phyloP scores from a whole-genome alignment of 2,113 vertebrate genomes.

The Ia io region DNA sequence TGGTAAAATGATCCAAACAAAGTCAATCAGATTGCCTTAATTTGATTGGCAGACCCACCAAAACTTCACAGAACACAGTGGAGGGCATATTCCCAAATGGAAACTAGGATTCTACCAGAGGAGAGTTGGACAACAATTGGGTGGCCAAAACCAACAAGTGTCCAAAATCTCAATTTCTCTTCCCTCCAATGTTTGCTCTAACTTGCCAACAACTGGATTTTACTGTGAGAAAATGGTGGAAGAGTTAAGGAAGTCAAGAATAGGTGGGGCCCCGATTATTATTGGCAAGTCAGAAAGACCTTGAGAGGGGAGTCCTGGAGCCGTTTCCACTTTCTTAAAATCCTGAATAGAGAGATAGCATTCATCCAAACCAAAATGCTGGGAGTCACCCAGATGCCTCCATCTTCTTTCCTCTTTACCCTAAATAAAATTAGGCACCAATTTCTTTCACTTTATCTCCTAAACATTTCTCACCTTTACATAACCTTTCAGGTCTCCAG shows the following conservation, averaged over 20 bases:
- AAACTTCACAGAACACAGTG: not conserved
- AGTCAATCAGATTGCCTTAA: not conserved
- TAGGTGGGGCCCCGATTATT: not conserved
- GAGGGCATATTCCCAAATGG: not conserved
- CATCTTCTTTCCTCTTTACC: not conserved
- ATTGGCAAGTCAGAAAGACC: not conserved
- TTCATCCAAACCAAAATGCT: not conserved
- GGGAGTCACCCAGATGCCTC: not conserved
- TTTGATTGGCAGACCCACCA: not conserved
- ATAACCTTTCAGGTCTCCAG: not conserved
- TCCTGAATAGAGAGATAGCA: not conserved
- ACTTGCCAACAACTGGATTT: not conserved
- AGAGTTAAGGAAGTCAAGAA: not conserved
- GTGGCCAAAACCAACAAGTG: not conserved
- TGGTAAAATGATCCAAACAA: not conserved
- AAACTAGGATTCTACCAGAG: not conserved
- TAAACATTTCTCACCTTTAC: not conserved
- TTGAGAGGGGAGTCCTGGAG: not conserved
- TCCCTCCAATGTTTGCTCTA: not conserved
- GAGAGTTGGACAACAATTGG: not conserved
- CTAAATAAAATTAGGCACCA: not conserved
- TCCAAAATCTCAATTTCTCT: not conserved
- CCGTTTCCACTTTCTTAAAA: not conserved
- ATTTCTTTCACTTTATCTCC: constrained; percentile 31
- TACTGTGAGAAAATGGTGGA: not conserved